Evolutionary conservation across 1,140 invertebrate species (phyloP).

Genomic region (Anadara kagoshimensis): DNA sequence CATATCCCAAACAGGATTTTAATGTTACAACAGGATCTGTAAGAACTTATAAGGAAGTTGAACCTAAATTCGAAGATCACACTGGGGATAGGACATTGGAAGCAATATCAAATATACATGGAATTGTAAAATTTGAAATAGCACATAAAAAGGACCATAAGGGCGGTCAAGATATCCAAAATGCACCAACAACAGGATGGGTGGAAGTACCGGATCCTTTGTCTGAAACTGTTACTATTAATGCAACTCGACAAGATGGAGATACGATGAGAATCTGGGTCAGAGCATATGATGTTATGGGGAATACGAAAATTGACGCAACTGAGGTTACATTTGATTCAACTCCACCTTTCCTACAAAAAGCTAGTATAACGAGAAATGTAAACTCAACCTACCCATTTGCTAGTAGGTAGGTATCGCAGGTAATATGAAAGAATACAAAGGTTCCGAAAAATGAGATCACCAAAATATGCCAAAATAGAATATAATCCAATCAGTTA

Average conservation of each 20-base stretch:
- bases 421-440: not conserved
- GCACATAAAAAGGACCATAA: conserved; percentile 10
- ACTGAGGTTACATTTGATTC: conserved; percentile 22
- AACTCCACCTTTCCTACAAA: conserved; percentile 7
- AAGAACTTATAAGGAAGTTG: conserved; percentile 16
- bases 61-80: conserved; percentile 15
- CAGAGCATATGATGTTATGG: conserved; percentile 23
- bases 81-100: conserved; percentile 3
- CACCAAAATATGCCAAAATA: no score
- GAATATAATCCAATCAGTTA: no score
- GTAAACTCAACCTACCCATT: conserved; percentile 1
- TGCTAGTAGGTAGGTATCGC: not conserved
- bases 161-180: not conserved
- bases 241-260: conserved; percentile 19
- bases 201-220: not conserved
- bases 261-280: conserved; percentile 32
- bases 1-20: not conserved
- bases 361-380: not conserved
- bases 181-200: conserved; percentile 9
- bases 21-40: not conserved
- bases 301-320: conserved; percentile 18
- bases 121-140: conserved; percentile 23
- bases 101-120: conserved; percentile 21
- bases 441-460: no score
- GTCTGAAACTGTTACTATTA: conserved; percentile 3